Evolutionary conservation across 2,797 vertebrate genomes (phyloP).

Genomic region (Leptoclinus maculatus): DNA sequence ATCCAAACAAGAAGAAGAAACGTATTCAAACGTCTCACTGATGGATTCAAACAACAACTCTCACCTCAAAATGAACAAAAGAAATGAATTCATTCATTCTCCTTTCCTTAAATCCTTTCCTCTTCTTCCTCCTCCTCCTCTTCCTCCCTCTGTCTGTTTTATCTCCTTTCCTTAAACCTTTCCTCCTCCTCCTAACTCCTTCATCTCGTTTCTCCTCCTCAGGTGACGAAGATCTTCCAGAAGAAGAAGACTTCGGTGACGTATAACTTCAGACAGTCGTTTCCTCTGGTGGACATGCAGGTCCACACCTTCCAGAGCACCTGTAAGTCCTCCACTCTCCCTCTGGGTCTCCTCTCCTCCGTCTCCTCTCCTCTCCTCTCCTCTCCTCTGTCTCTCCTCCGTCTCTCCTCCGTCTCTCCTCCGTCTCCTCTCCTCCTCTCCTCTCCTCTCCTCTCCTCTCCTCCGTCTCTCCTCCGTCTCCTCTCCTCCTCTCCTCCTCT

Average conservation of each 20-base stretch:
- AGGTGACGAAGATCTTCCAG: slow-evolving; percentile 98
- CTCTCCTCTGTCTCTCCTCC: too few relatives aligned
- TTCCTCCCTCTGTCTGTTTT: neutral
- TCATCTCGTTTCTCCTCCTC: neutral
- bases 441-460: too few relatives aligned
- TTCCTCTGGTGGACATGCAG: slow-evolving; percentile 95
- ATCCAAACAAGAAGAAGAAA: too few relatives aligned
- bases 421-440: too few relatives aligned
- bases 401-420: too few relatives aligned
- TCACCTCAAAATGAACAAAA: slow-evolving; percentile 1
- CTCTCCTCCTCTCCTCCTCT: too few relatives aligned
- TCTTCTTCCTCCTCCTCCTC: neutral
- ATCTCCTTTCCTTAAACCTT: neutral
- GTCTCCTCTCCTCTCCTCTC: too few relatives aligned
- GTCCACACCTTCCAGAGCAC: slow-evolving; percentile 96
- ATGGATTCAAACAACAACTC: neutral
- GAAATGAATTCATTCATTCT: neutral
- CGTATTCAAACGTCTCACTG: too few relatives aligned
- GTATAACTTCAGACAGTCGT: slow-evolving; percentile 95
- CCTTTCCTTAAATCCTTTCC: neutral
- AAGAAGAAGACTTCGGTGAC: slow-evolving; percentile 97
- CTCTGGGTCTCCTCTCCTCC: neutral
- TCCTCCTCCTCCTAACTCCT: neutral
- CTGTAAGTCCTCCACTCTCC: slow-evolving; percentile 84
- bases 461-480: too few relatives aligned